phyloP scores from a whole-genome alignment of 2,797 vertebrate species.

The Megalops cyprinoides region DNA sequence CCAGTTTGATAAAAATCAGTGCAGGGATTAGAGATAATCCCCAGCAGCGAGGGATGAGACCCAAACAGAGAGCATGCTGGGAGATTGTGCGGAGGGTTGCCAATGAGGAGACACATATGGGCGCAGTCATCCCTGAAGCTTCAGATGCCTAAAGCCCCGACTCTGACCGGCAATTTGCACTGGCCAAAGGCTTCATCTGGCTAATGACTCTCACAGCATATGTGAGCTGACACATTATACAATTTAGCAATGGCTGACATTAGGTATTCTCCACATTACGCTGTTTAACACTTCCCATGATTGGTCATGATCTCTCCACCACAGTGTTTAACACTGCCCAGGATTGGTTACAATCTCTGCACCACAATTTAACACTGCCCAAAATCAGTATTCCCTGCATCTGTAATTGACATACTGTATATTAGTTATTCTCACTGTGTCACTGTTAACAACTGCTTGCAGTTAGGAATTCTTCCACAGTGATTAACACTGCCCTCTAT shows the following conservation, averaged over 20 bases:
- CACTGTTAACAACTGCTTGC: background rate
- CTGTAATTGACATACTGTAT: background rate
- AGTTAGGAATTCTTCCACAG: background rate
- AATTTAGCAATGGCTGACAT: background rate
- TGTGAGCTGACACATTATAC: background rate
- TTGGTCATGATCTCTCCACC: background rate
- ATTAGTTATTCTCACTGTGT: background rate
- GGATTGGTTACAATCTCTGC: background rate
- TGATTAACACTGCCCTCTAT: background rate
- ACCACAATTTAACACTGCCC: background rate
- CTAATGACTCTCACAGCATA: background rate
- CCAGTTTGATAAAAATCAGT: slow-evolving; percentile 47
- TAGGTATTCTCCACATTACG: background rate
- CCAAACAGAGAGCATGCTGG: slow-evolving; percentile 44
- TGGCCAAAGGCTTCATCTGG: background rate
- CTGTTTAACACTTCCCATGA: background rate
- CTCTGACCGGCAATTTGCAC: background rate
- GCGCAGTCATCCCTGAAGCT: slow-evolving; percentile 46
- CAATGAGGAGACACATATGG: slow-evolving; percentile 44
- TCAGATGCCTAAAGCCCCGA: background rate
- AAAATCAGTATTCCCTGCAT: background rate
- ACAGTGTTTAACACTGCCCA: background rate
- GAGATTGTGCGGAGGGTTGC: slow-evolving; percentile 46
- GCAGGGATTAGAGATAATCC: slow-evolving; percentile 75
- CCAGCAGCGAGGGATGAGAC: slow-evolving; percentile 64